phyloP scores from a whole-genome alignment of 2,888 invertebrate genomes.

The Phytoseiulus persimilis region DNA sequence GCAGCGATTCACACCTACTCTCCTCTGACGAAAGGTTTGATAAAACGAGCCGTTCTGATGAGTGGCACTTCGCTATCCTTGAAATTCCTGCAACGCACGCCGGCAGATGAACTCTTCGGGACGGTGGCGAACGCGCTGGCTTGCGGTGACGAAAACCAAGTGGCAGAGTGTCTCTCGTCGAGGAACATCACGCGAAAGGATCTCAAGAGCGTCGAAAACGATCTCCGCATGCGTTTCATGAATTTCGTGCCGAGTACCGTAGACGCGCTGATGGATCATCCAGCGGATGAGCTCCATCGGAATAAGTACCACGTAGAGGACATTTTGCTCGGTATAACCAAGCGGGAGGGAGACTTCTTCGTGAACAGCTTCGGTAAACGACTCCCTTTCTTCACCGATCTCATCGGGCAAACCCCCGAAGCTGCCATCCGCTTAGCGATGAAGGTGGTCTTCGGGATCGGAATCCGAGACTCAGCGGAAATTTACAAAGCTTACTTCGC shows the following conservation, averaged over 20 bases:
- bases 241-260: neutral
- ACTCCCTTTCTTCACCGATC: neutral
- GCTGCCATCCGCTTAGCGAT: neutral
- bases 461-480: slow-evolving; percentile 12
- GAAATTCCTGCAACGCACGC: neutral
- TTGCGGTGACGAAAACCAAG: neutral
- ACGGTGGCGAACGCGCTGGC: neutral
- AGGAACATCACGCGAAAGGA: neutral
- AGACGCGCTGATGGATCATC: slow-evolving; percentile 14
- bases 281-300: neutral
- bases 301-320: slow-evolving; percentile 20
- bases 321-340: neutral
- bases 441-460: slow-evolving; percentile 8
- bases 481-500: neutral
- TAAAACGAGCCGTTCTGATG: slow-evolving; percentile 63
- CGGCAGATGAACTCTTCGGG: neutral
- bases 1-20: slow-evolving; percentile 61
- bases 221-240: neutral
- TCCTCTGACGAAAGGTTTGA: slow-evolving; percentile 56
- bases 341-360: slow-evolving; percentile 25
- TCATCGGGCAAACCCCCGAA: neutral
- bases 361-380: neutral
- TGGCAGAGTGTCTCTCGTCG: neutral
- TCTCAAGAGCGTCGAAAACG: neutral
- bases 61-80: slow-evolving; percentile 54